Conservation (phyloP, 2,888 invertebrate genomes). For the Dicycla oo region DNA sequence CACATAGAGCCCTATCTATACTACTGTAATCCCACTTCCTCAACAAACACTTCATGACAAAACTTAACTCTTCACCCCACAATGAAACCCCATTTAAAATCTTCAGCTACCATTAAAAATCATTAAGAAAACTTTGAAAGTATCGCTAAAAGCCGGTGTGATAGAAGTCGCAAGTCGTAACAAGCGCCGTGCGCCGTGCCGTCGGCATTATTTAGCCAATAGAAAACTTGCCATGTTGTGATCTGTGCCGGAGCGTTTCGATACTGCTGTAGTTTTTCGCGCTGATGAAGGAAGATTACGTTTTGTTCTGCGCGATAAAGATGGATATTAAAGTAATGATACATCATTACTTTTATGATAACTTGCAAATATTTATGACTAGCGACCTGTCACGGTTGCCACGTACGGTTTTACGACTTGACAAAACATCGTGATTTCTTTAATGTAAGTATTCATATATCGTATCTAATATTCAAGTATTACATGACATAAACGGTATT, state of each 20-base stretch:
- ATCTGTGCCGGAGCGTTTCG: conserved; percentile 37
- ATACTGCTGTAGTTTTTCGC: conserved; percentile 31
- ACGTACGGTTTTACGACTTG: no score
- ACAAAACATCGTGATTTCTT: not conserved
- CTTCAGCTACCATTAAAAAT: conserved; percentile 42
- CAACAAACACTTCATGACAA: conserved; percentile 1
- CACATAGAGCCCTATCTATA: no score
- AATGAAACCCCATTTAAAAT: conserved; percentile 22
- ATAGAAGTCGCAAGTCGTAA: conserved; percentile 50
- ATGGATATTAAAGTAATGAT: not conserved
- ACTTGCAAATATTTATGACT: conserved; percentile 2
- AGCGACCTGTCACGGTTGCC: no score
- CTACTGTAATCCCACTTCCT: not conserved
- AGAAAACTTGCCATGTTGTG: conserved; percentile 60
- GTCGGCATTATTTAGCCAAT: conserved; percentile 64
- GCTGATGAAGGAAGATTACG: conserved; percentile 35
- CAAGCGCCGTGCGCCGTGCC: conserved; percentile 61
- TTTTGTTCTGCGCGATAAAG: not conserved
- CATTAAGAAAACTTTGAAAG: conserved; percentile 55
- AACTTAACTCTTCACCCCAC: conserved; percentile 11
- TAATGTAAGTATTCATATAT: not conserved
- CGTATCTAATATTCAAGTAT: not conserved
- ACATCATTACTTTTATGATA: no score
- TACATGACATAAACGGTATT: not conserved
- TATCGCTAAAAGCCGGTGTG: conserved; percentile 12